Percentiles rank a stretch among this genome's conserved stretches.
Evolutionary conservation across 2,113 vertebrate genomes (phyloP).

Genomic region (Jacana jacana): DNA sequence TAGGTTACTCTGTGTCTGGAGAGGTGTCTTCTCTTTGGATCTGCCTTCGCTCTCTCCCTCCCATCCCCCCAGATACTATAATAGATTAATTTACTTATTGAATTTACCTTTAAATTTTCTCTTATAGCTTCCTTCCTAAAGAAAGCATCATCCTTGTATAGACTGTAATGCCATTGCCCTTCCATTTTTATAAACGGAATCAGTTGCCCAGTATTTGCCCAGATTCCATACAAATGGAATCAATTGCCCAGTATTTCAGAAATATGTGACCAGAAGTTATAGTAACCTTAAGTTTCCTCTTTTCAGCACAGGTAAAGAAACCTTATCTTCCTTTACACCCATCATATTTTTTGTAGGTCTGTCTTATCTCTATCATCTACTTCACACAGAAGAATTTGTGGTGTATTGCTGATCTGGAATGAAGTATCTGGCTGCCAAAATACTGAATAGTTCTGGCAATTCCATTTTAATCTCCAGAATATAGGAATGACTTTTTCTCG

Average conservation of each 20-base stretch:
- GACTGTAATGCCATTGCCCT: not conserved
- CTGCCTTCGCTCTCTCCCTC: not conserved
- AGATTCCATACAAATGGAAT: too few species aligned
- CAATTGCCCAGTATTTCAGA: not conserved
- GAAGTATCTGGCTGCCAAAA: not conserved
- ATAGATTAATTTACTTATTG: not conserved
- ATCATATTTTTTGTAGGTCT: not conserved
- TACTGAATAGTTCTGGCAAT: not conserved
- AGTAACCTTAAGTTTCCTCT: not conserved
- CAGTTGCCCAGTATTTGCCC: not conserved
- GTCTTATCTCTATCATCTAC: not conserved
- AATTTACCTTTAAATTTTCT: not conserved
- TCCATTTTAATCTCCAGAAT: not conserved
- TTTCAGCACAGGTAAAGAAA: not conserved
- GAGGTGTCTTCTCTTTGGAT: not conserved
- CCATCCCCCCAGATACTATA: not conserved
- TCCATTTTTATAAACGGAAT: not conserved
- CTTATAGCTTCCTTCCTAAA: not conserved
- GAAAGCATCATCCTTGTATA: not conserved
- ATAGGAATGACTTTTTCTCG: not conserved
- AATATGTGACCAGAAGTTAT: not conserved
- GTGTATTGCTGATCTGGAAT: not conserved
- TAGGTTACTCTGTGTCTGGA: not conserved
- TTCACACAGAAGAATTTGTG: not conserved
- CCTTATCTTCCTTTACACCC: not conserved